These are phyloP conservation scores for Meles meles DNA, from an alignment of 2,113 vertebrate species.

Conservation along the genomic window DNA sequence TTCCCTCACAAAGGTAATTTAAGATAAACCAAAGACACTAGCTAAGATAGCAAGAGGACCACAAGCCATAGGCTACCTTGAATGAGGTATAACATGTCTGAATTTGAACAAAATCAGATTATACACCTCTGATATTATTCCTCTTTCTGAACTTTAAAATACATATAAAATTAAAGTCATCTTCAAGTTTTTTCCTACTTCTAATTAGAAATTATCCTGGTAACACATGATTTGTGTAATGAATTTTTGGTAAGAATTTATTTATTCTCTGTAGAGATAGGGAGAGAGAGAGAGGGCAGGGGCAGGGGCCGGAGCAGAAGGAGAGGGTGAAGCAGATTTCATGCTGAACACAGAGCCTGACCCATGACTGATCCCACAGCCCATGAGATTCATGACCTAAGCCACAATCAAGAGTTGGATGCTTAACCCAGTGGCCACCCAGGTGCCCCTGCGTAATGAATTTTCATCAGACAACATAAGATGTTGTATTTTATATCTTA, in stretches of 20 bases:
- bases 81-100: neutral
- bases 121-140: neutral
- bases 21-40: neutral
- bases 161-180: neutral
- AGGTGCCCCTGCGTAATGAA: neutral
- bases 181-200: neutral
- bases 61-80: neutral
- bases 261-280: neutral
- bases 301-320: neutral
- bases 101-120: neutral
- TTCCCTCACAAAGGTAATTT: neutral
- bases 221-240: neutral
- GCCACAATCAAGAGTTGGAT: neutral
- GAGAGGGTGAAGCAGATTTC: neutral
- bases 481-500: neutral
- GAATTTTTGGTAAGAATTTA: neutral
- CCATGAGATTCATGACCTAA: neutral
- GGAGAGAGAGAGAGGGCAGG: neutral
- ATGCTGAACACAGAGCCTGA: neutral
- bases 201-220: neutral
- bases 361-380: neutral
- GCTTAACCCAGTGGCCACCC: neutral
- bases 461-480: neutral
- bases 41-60: neutral
- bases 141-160: slow-evolving; percentile 8